These are phyloP conservation scores for Caenorhabditis sp. DNA, from an alignment of 2,888 invertebrate genomes.

Conservation along the genomic window DNA sequence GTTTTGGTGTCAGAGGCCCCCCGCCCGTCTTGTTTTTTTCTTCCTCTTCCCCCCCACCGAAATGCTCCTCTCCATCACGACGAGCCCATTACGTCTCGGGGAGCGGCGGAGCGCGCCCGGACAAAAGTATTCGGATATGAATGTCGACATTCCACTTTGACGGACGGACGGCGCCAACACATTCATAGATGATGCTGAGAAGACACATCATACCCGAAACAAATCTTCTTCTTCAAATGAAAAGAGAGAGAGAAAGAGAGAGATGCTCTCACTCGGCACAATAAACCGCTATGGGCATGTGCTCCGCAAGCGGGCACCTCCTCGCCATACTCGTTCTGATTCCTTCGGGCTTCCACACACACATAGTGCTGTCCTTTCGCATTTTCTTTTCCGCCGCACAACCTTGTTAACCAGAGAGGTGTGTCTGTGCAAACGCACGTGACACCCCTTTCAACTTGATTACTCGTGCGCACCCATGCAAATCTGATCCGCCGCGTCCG, in stretches of 20 bases:
- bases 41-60: constrained; percentile 3
- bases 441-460: constrained; percentile 41
- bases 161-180: constrained; percentile 13
- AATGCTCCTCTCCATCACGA: constrained; percentile 19
- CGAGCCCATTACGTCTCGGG: constrained; percentile 52
- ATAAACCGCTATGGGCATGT: constrained; percentile 7
- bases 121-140: constrained; percentile 50
- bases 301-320: background rate
- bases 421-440: constrained; percentile 7
- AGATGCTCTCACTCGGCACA: no score
- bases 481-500: no score
- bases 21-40: constrained; percentile 40
- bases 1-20: constrained; percentile 36
- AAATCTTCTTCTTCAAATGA: constrained; percentile 7
- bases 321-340: no score
- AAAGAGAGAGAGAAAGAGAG: constrained; percentile 8
- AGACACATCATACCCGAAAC: background rate
- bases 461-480: constrained; percentile 52
- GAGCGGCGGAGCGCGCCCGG: no score
- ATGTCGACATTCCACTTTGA: constrained; percentile 20
- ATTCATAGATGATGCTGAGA: constrained; percentile 39
- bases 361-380: no score
- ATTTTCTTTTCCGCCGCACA: no score
- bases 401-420: no score
- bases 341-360: no score